A percentile compares a stretch with the other conserved stretches of the same genome.
These are phyloP conservation scores for Polylopha cassiicola DNA, from an alignment of 2,888 invertebrate genomes.

Conservation along the genomic window DNA sequence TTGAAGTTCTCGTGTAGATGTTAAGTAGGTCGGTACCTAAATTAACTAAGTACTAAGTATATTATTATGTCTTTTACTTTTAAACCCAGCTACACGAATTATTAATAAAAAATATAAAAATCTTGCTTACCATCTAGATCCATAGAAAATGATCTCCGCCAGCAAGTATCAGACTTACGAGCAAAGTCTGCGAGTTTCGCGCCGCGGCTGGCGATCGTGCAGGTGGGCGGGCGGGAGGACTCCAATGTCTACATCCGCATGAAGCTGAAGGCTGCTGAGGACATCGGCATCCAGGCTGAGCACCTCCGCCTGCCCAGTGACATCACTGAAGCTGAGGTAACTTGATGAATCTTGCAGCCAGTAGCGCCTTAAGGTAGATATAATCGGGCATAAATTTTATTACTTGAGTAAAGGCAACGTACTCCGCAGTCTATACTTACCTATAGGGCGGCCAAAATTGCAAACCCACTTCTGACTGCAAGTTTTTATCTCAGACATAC, in stretches of 20 bases:
- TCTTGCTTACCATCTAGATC: constrained; percentile 70
- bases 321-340: constrained; percentile 87
- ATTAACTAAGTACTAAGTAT: too few relatives aligned
- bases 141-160: constrained; percentile 81
- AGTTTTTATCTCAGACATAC: too few relatives aligned
- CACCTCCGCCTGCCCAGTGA: constrained; percentile 88
- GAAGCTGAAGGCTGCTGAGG: constrained; percentile 94
- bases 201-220: constrained; percentile 92
- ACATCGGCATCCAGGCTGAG: constrained; percentile 90
- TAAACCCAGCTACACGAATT: background rate
- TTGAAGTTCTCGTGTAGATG: too few relatives aligned
- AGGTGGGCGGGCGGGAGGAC: constrained; percentile 97
- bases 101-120: constrained; percentile 18
- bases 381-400: too few relatives aligned
- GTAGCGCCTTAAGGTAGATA: too few relatives aligned
- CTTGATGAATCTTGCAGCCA: background rate
- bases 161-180: constrained; percentile 80
- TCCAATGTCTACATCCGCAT: constrained; percentile 98
- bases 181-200: constrained; percentile 78
- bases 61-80: constrained; percentile 4
- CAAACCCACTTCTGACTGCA: too few relatives aligned
- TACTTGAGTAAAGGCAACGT: too few relatives aligned
- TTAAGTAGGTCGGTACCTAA: too few relatives aligned
- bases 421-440: too few relatives aligned
- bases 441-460: too few relatives aligned